These are phyloP conservation scores for Haliclona indistincta DNA, from an alignment of 37 sponge, comb jelly and placozoan species.

Conservation along the genomic window DNA sequence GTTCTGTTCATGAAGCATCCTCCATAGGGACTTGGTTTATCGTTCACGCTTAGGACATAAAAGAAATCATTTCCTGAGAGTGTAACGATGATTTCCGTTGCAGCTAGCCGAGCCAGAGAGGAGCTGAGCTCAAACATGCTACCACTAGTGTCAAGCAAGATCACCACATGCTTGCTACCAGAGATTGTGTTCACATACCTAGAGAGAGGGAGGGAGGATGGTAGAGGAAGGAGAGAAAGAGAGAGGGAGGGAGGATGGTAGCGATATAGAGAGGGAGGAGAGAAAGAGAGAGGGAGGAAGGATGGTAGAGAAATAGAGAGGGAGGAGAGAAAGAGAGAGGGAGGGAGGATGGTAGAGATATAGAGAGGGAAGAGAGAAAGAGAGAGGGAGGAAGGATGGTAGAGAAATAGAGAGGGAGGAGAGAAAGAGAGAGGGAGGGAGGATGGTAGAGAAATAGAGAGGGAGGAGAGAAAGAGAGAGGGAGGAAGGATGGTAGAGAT, in stretches of 20 bases:
- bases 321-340: not conserved
- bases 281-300: not conserved
- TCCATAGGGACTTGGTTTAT: not conserved
- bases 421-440: no score
- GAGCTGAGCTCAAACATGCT: conserved; percentile 34
- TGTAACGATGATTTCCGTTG: conserved; percentile 18
- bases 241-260: not conserved
- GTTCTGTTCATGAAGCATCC: not conserved
- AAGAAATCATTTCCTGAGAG: conserved; percentile 54
- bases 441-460: no score
- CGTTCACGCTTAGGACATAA: conserved; percentile 20
- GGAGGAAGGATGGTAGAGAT: no score
- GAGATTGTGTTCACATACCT: conserved; percentile 7
- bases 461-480: no score
- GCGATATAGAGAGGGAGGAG: not conserved
- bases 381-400: not conserved
- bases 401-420: no score
- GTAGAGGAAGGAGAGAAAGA: not conserved
- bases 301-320: not conserved
- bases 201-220: not conserved
- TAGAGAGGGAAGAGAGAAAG: not conserved
- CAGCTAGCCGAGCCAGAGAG: conserved; percentile 19
- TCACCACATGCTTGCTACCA: conserved; percentile 9
- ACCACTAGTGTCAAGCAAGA: conserved; percentile 33
- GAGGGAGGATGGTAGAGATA: not conserved